Conservation (phyloP, 1,140 invertebrate genomes). For the Drosophila bifasciata region DNA sequence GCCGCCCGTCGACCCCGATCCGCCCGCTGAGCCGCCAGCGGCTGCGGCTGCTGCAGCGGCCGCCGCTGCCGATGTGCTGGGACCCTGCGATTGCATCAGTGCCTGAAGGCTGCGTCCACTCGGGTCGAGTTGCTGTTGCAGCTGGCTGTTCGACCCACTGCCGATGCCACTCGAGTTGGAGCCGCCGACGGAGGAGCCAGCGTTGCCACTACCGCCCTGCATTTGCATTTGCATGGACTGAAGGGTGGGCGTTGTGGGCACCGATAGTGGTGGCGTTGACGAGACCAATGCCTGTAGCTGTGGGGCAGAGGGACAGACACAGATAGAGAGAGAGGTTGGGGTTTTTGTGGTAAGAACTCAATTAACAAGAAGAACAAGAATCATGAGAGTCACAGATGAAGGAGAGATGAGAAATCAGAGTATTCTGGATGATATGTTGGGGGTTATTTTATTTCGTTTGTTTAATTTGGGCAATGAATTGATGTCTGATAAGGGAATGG, state of each 20-base stretch:
- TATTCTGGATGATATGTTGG: constrained; percentile 16
- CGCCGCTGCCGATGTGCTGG: constrained; percentile 70
- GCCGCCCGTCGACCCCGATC: constrained; percentile 28
- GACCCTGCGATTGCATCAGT: constrained; percentile 69
- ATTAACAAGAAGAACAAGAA: constrained; percentile 40
- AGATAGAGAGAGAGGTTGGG: constrained; percentile 34
- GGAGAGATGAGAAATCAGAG: background rate
- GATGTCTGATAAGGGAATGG: background rate
- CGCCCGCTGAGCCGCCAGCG: constrained; percentile 32
- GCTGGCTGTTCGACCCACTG: constrained; percentile 37
- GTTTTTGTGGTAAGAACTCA: constrained; percentile 48
- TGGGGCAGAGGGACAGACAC: constrained; percentile 40
- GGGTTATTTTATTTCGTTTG: background rate
- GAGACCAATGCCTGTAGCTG: constrained; percentile 84
- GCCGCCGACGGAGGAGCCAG: constrained; percentile 37
- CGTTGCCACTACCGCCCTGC: constrained; percentile 59
- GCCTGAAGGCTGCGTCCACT: constrained; percentile 70
- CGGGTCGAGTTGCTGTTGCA: constrained; percentile 65
- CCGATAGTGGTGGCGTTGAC: constrained; percentile 79
- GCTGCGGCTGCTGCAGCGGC: constrained; percentile 66
- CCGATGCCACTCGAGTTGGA: constrained; percentile 25
- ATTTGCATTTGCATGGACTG: constrained; percentile 83
- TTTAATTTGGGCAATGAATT: background rate
- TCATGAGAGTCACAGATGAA: constrained; percentile 13
- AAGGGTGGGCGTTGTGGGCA: constrained; percentile 78